Conservation (phyloP, 1,140 invertebrate species). For the Drosophila triauraria region DNA sequence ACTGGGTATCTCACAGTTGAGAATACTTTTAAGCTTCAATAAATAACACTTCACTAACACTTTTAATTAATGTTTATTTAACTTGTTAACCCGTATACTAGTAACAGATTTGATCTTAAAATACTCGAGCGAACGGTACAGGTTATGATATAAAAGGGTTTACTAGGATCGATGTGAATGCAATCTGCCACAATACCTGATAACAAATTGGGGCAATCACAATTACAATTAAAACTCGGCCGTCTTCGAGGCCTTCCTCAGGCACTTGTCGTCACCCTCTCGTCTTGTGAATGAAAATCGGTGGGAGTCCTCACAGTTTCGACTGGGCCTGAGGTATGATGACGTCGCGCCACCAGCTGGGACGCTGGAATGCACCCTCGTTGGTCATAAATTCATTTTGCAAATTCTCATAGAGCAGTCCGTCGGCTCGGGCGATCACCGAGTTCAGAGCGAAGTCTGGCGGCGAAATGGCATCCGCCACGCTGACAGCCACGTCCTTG, state of each 20-base stretch:
- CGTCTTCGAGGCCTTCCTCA: constrained; percentile 8
- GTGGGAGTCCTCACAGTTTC: constrained; percentile 61
- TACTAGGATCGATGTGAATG: constrained; percentile 25
- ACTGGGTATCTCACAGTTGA: no score
- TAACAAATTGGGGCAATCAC: constrained; percentile 52
- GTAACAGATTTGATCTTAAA: constrained; percentile 54
- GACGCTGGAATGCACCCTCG: constrained; percentile 90
- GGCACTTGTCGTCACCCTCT: constrained; percentile 53
- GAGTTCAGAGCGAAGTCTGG: constrained; percentile 95
- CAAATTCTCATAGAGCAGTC: constrained; percentile 94
- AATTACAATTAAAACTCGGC: constrained; percentile 41
- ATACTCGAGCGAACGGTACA: constrained; percentile 46
- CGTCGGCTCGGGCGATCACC: constrained; percentile 93
- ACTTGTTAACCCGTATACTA: constrained; percentile 32
- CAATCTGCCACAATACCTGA: constrained; percentile 39
- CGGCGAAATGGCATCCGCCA: constrained; percentile 94
- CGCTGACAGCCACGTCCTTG: constrained; percentile 90
- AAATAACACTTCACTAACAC: no score
- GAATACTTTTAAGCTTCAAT: no score
- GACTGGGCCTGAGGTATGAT: constrained; percentile 82
- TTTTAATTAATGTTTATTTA: constrained; percentile 27
- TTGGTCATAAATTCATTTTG: constrained; percentile 90
- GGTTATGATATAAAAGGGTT: constrained; percentile 31
- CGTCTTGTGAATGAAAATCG: not conserved
- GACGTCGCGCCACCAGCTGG: constrained; percentile 93